Evolutionary conservation across 2,888 invertebrate genomes (phyloP), one percentile per base, ranked within the genome.

Genomic region (Orgyia antiqua): DNA sequence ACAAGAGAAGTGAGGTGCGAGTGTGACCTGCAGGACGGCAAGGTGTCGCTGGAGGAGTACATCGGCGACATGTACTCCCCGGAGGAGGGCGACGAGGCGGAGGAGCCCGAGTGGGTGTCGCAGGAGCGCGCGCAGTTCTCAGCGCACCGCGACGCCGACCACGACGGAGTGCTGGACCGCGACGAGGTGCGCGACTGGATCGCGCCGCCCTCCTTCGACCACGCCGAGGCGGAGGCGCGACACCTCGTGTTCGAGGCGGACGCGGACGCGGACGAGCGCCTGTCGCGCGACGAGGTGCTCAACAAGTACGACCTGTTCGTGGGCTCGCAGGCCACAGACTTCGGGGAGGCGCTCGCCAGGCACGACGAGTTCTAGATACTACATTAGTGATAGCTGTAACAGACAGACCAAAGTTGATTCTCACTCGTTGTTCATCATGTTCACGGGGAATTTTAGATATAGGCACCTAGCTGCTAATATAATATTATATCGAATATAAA

Each of bases 321-420:
- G 3, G 99, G 99, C 19, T 98, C 98, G 0, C 99, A 99, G 73
- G 99, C 98, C 1, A 99, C 99, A 0, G 99, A 99, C 84, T 99
- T 98, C 72, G 99, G 99, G 0, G 98, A 99, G 70, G 98, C 98
- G 4, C 86, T 99, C 9, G 91, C 93, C 1, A 90, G 96, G 51
- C 99, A 99, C 63, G 99, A 99, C 66, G 98, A 98, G 78, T 98
- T 98, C 82, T 98, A 91, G 43, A n/a, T n/a, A n/a, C n/a, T n/a
- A n/a, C n/a, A n/a, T n/a, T n/a, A n/a, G n/a, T n/a, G n/a, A n/a
- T n/a, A n/a, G n/a, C n/a, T n/a, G n/a, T n/a, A n/a, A n/a, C n/a
- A n/a, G n/a, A n/a, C n/a, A n/a, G n/a, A n/a, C n/a, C n/a, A n/a
- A n/a, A n/a, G n/a, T n/a, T n/a, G n/a, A n/a, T n/a, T n/a, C n/a